Conservation (phyloP, 2,888 invertebrate species). For the Hemithea aestivaria region DNA sequence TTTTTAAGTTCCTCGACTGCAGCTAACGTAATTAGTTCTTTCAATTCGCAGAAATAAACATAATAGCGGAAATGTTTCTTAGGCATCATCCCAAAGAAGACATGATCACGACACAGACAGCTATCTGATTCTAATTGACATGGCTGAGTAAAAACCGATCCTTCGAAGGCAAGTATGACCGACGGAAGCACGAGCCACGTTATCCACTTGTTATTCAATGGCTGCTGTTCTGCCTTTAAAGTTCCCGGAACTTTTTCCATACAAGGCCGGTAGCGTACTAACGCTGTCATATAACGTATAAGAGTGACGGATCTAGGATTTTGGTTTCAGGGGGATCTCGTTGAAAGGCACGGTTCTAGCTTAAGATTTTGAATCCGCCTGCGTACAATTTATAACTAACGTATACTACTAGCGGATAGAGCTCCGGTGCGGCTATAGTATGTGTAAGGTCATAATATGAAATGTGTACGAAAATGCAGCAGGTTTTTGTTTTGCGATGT, state of each 20-base stretch:
- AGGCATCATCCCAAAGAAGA: conserved; percentile 3
- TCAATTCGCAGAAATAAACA: conserved; percentile 5
- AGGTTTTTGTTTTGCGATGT: too few species aligned
- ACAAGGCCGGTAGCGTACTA: conserved; percentile 35
- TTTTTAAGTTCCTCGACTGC: too few species aligned
- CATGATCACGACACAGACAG: conserved; percentile 10
- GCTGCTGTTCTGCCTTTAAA: conserved; percentile 38
- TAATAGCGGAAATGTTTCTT: conserved; percentile 7
- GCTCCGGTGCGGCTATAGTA: too few species aligned
- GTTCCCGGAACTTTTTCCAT: conserved; percentile 59
- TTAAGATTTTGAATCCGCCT: too few species aligned
- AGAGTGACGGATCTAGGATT: too few species aligned
- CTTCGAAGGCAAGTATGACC: conserved; percentile 18
- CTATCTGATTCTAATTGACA: conserved; percentile 13
- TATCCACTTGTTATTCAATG: conserved; percentile 59
- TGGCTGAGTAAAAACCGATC: conserved; percentile 17
- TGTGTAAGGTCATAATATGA: too few species aligned
- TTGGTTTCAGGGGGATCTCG: too few species aligned
- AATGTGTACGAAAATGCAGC: too few species aligned
- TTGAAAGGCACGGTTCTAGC: too few species aligned
- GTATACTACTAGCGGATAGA: too few species aligned
- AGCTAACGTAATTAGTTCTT: too few species aligned
- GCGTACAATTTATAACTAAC: too few species aligned
- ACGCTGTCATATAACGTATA: conserved; percentile 27
- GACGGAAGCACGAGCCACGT: conserved; percentile 55